A percentile compares a stretch with the other conserved stretches of the same genome.
Conservation (phyloP, 2,888 invertebrate species). For the Apomyelois bistriatella region DNA sequence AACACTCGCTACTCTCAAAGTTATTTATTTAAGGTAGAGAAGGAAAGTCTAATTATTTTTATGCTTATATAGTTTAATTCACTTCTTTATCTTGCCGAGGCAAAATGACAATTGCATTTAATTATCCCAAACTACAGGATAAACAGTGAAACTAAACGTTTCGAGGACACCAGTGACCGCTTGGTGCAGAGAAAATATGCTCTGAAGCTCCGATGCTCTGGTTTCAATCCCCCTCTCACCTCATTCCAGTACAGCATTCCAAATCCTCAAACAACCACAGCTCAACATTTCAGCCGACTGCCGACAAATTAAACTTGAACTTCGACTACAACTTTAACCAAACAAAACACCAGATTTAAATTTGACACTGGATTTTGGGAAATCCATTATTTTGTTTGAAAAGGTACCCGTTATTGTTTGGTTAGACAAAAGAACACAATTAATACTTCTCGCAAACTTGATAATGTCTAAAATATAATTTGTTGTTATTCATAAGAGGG, state of each 20-base stretch:
- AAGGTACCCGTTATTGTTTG: neutral
- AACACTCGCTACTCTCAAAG: no score
- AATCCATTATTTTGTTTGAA: conserved; percentile 9
- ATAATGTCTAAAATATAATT: neutral
- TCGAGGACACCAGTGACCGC: no score
- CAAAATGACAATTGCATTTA: no score
- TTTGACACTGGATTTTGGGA: neutral
- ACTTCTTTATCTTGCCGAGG: no score
- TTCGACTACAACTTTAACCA: neutral
- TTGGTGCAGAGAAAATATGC: no score
- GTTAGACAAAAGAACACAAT: conserved; percentile 10
- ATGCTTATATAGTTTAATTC: no score
- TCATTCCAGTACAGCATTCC: neutral
- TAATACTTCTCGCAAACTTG: conserved; percentile 1
- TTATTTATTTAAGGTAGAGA: no score
- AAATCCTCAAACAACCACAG: neutral
- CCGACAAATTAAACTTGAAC: neutral
- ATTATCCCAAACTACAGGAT: no score
- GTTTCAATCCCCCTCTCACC: no score
- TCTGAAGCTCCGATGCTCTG: no score
- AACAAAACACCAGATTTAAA: conserved; percentile 1
- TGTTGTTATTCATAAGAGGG: neutral
- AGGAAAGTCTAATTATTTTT: no score
- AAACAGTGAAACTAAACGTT: no score
- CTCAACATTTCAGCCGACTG: neutral